Conservation (phyloP, 1,140 invertebrate genomes). For the Apis dorsata region DNA sequence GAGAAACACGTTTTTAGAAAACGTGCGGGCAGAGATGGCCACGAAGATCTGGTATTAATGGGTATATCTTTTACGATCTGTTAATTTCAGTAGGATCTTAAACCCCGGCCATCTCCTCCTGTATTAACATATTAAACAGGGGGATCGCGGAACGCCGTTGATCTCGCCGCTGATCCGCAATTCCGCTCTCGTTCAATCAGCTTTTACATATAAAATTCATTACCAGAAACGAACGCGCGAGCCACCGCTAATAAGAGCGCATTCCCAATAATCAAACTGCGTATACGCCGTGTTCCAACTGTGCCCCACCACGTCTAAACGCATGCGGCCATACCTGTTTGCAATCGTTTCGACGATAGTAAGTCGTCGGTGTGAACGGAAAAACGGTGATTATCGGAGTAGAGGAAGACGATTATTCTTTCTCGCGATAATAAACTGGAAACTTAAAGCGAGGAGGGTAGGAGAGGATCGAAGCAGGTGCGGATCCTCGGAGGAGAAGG, state of each 20-base stretch:
- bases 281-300: constrained; percentile 2
- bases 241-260: constrained; percentile 33
- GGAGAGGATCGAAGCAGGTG: constrained; percentile 40
- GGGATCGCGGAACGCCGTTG: neutral
- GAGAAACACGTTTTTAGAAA: neutral
- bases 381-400: constrained; percentile 10
- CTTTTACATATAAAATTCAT: constrained; percentile 40
- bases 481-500: neutral
- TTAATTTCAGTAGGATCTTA: constrained; percentile 45
- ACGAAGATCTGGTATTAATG: constrained; percentile 13
- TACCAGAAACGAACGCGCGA: constrained; percentile 27
- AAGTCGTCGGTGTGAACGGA: constrained; percentile 22
- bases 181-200: neutral
- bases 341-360: constrained; percentile 28
- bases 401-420: neutral
- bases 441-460: neutral
- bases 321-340: neutral
- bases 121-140: constrained; percentile 47
- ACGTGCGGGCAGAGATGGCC: neutral
- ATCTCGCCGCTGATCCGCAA: neutral
- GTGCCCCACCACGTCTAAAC: neutral
- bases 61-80: constrained; percentile 49
- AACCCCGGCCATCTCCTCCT: neutral
- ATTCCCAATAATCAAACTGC: constrained; percentile 37
- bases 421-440: constrained; percentile 20